Percentiles rank a stretch among this genome's conserved stretches.
These are phyloP conservation scores for Mizuhopecten yessoensis DNA, from an alignment of 1,140 invertebrate genomes.

Conservation along the genomic window DNA sequence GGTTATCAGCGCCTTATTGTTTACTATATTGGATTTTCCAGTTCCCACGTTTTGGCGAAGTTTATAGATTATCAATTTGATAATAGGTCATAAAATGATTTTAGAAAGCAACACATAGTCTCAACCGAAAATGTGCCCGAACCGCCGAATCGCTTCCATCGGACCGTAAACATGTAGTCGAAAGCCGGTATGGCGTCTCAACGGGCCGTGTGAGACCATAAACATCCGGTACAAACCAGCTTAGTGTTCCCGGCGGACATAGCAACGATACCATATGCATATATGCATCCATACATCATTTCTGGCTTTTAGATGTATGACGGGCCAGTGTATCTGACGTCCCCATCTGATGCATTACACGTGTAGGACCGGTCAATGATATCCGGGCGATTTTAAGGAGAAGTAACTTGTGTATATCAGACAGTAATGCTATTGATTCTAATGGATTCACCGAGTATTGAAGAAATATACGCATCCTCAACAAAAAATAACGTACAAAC, in stretches of 20 bases:
- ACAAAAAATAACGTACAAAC: no score
- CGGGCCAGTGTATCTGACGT: no score
- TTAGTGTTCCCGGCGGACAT: background rate
- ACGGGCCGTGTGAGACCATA: background rate
- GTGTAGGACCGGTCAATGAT: no score
- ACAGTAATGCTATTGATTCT: no score
- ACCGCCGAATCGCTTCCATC: background rate
- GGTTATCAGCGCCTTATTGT: background rate
- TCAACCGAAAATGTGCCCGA: background rate
- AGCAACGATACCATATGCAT: background rate
- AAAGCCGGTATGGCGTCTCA: background rate
- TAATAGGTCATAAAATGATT: constrained; percentile 29
- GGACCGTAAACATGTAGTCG: background rate
- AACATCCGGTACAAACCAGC: constrained; percentile 31
- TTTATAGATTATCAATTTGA: constrained; percentile 1
- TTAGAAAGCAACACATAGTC: constrained; percentile 27
- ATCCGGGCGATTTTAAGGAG: no score
- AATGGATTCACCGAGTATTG: no score
- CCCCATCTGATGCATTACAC: no score
- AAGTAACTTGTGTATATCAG: no score
- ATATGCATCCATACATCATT: background rate
- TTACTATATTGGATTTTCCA: background rate
- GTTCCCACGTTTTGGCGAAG: constrained; percentile 11
- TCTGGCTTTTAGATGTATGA: no score
- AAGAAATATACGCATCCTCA: no score